phyloP scores from a whole-genome alignment of 1,140 invertebrate genomes.

The Brachionus koreanus region DNA sequence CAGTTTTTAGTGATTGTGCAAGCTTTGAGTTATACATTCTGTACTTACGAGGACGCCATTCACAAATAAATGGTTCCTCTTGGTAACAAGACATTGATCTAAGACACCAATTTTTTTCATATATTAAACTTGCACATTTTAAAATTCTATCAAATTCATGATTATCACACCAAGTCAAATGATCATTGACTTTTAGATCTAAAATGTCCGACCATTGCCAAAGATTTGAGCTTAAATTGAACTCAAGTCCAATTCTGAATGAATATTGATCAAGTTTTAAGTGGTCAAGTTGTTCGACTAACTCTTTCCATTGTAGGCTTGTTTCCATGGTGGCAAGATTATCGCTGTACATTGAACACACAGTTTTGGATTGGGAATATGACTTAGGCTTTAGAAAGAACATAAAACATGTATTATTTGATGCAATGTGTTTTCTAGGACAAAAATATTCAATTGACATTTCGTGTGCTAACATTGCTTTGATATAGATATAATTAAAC shows the following conservation, averaged over 20 bases:
- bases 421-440: neutral
- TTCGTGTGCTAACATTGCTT: neutral
- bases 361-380: neutral
- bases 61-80: slow-evolving; percentile 8
- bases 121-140: neutral
- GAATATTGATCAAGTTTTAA: neutral
- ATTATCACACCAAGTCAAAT: neutral
- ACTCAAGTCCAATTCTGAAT: neutral
- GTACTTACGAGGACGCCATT: neutral
- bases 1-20: neutral
- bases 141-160: neutral
- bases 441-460: neutral
- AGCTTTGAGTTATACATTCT: neutral
- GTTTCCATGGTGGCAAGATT: neutral
- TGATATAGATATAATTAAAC: neutral
- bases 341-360: neutral
- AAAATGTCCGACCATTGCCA: neutral
- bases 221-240: neutral
- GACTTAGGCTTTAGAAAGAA: neutral
- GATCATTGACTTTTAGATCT: neutral
- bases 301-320: neutral
- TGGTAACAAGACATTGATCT: neutral
- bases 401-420: slow-evolving; percentile 21
- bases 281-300: neutral
- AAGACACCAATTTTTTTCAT: neutral